These are phyloP conservation scores for Tapera naevia DNA, from an alignment of 2,797 vertebrate species.

Conservation along the genomic window DNA sequence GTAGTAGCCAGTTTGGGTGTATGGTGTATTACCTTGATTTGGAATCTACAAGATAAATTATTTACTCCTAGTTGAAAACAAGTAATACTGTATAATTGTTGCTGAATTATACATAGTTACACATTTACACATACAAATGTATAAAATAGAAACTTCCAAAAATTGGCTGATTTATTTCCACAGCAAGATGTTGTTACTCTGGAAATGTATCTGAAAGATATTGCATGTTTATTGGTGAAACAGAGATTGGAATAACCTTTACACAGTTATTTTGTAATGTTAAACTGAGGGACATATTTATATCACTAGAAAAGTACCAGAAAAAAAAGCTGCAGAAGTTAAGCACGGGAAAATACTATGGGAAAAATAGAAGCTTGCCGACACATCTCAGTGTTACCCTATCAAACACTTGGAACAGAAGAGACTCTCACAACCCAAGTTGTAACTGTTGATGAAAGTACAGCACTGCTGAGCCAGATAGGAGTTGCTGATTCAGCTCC, in stretches of 20 bases:
- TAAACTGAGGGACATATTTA: background rate
- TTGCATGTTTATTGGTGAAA: background rate
- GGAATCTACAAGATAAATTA: slow-evolving; percentile 34
- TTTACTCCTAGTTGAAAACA: slow-evolving; percentile 25
- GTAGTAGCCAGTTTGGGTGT: background rate
- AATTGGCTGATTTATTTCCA: background rate
- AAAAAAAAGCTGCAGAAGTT: background rate
- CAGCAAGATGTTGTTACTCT: background rate
- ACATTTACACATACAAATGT: background rate
- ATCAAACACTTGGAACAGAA: background rate
- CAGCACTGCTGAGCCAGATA: background rate
- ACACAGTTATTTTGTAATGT: background rate
- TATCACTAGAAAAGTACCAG: background rate
- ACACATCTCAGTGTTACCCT: background rate
- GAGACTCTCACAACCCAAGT: background rate
- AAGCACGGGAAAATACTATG: background rate
- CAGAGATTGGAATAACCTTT: background rate
- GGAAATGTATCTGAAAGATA: background rate
- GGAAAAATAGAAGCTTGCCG: background rate
- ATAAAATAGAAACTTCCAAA: background rate
- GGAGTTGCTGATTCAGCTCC: background rate
- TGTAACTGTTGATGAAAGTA: background rate
- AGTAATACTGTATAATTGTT: background rate
- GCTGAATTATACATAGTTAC: background rate
- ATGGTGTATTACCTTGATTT: slow-evolving; percentile 10